Base-by-base conservation (phyloP, 2,113 vertebrate genomes). In the Tragulus kanchil region DNA sequence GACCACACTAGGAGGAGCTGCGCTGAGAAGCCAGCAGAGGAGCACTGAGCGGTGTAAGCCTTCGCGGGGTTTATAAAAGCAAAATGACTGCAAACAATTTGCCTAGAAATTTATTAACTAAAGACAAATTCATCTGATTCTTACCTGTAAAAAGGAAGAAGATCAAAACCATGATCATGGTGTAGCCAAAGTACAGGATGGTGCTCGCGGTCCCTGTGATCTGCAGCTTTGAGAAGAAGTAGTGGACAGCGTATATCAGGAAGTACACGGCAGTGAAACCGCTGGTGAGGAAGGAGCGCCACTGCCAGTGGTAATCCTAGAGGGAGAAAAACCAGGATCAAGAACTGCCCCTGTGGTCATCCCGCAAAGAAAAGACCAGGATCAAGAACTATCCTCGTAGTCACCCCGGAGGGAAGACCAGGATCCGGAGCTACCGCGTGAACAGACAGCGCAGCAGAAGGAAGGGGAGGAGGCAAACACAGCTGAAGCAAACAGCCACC, bases 241-340 rank as follows among this genome's bases (percentile, higher is more conserved):
- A 99, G 86, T 99, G 99, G 90, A 99, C 96, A 87, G 99, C 99
- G 78, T 99, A 99, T 97, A 99, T 98, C 78, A 99, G 98, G 97
- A 99, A 99, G 95, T 99, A 99, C 61, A 99, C 99, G 8, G 99
- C 99, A 23, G 99, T 99, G 97, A 99, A 99, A 94, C 99, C 99
- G 28, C 99, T 99, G 64, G 99, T 99, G 92, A 99, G 99, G 98
- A 99, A 99, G 3, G 99, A 99, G 50, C 99, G 99, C 99, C 99
- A 99, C 97, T 99, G 99, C 99, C 99, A 99, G 91, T 99, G 99
- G 94, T 99, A 99, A 98, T 99, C 99, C 99, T 99, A 96, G 48
- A 36, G 2, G 36, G 36, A 36, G 36, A 36, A 36, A 36, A 36
- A 36, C 36, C 36, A 36, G 36, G 36, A 36, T 36, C 36, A 36